phyloP scores from a whole-genome alignment of 2,888 invertebrate species.

The Baccha elongata region DNA sequence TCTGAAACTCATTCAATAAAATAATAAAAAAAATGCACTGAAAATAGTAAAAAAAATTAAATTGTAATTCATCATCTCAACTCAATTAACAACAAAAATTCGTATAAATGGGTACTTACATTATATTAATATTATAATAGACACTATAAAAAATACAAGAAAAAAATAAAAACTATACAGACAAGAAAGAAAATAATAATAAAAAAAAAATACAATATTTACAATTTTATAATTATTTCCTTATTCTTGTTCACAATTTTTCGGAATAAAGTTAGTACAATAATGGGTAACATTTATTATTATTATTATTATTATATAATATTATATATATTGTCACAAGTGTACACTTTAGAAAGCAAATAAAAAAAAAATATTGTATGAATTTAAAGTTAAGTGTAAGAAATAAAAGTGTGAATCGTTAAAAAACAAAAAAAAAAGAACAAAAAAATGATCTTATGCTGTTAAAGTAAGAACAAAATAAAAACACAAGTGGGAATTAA shows the following conservation, averaged over 20 bases:
- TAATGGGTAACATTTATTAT: conserved; percentile 74
- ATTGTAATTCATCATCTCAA: conserved; percentile 71
- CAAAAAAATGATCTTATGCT: conserved; percentile 71
- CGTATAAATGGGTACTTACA: conserved; percentile 67
- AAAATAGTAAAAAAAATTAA: conserved; percentile 75
- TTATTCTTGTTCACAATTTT: conserved; percentile 73
- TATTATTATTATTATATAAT: conserved; percentile 76
- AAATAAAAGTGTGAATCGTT: conserved; percentile 78
- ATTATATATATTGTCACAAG: conserved; percentile 76
- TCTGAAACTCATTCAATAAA: conserved; percentile 66
- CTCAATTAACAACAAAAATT: conserved; percentile 68
- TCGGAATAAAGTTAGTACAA: conserved; percentile 74
- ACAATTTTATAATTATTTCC: conserved; percentile 74
- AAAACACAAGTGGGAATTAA: conserved; percentile 64
- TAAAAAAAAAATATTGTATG: conserved; percentile 67
- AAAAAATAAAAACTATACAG: conserved; percentile 54
- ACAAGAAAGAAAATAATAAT: conserved; percentile 60
- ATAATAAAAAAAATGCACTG: conserved; percentile 70
- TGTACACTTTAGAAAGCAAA: conserved; percentile 76
- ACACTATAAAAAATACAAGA: conserved; percentile 35
- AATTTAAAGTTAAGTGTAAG: conserved; percentile 67
- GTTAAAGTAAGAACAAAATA: conserved; percentile 59
- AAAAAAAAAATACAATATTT: conserved; percentile 60
- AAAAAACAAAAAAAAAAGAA: conserved; percentile 59
- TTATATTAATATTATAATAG: conserved; percentile 58